Evolutionary conservation across 1,140 invertebrate genomes (phyloP), one percentile per base, ranked within the genome.

Genomic region (Euura saliciscinereae): DNA sequence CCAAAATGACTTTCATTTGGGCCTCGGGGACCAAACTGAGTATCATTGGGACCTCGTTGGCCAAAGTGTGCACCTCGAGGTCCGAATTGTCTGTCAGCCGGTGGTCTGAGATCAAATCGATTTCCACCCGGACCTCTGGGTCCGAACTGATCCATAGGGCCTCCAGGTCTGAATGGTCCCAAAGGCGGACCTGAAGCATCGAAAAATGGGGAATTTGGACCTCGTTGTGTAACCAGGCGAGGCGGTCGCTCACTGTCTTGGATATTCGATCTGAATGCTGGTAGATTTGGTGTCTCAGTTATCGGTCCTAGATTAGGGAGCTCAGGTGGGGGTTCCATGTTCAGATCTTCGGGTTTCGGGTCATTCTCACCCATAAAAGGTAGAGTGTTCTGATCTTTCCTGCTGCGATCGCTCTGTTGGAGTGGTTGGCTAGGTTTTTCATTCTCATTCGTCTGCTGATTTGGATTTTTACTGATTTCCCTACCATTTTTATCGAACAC

Each of bases 331-430:
- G 85, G 85, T 75, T 87, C 83, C 79, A 86, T 82, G 65, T 87
- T 87, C 6, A 86, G 75, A 71, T 87, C 85, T 68, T 84, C 82
- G 6, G 85, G 84, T 71, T 80, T 84, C 3, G 83, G 81, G 79
- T 87, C 85, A 68, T 86, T 85, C 65, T 83, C 83, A 4, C 82
- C 84, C 83, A 87, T 85, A 44, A 87, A 87, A 0, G 85, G 85
- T 7, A 87, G 72, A 10, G 75, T 80, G 46, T 86, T 82, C 2
- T 77, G 11, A 64, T 83, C 78, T 69, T 79, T 77, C 3, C 13
- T 2, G 11, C 43, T 8, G 13, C 28, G 3, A 71, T 73, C 68
- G 43, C 4, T 28, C 46, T 75, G 45, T 46, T 66, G 45, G 43
- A 70, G n/a, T 68, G 71, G 42, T 7, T 66, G 11, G 44, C 2